Percentiles rank a stretch among this genome's conserved stretches.
Evolutionary conservation across 1,140 invertebrate species (phyloP).

Genomic region (Trichonephila clavipes): DNA sequence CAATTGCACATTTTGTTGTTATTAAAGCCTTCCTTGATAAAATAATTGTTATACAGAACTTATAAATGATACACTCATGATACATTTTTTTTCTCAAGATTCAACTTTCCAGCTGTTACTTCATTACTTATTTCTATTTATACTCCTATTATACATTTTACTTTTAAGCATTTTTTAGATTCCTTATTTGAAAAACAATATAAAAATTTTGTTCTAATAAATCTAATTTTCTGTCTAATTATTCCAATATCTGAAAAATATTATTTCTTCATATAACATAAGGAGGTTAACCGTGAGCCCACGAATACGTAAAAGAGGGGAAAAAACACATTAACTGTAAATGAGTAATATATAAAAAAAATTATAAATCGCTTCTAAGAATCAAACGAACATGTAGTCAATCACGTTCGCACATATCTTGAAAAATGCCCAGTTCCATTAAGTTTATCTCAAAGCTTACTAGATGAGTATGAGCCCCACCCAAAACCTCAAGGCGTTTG

Average conservation of each 20-base stretch:
- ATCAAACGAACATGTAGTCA: constrained; percentile 17
- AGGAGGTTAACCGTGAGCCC: neutral
- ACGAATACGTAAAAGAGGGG: neutral
- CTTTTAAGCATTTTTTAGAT: too few species aligned
- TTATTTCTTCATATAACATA: neutral
- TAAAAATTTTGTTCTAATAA: too few species aligned
- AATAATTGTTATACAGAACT: too few species aligned
- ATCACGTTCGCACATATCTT: constrained; percentile 63
- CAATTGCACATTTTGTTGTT: too few species aligned
- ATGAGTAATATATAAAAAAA: neutral
- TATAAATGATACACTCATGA: too few species aligned
- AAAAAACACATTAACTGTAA: neutral
- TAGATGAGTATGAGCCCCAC: constrained; percentile 32
- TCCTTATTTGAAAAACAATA: too few species aligned
- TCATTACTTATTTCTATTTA: too few species aligned
- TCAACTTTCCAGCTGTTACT: too few species aligned
- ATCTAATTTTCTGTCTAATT: too few species aligned
- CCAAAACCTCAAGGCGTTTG: constrained; percentile 7
- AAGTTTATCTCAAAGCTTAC: constrained; percentile 5
- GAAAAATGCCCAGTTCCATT: constrained; percentile 44
- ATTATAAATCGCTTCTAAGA: constrained; percentile 18
- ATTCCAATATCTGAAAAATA: neutral
- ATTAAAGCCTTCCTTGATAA: too few species aligned
- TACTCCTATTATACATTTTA: too few species aligned
- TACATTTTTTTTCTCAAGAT: too few species aligned